Evolutionary conservation across 2,797 vertebrate species (phyloP), one percentile per base, ranked within the genome.

Genomic region (Alcedo quadribrachys): DNA sequence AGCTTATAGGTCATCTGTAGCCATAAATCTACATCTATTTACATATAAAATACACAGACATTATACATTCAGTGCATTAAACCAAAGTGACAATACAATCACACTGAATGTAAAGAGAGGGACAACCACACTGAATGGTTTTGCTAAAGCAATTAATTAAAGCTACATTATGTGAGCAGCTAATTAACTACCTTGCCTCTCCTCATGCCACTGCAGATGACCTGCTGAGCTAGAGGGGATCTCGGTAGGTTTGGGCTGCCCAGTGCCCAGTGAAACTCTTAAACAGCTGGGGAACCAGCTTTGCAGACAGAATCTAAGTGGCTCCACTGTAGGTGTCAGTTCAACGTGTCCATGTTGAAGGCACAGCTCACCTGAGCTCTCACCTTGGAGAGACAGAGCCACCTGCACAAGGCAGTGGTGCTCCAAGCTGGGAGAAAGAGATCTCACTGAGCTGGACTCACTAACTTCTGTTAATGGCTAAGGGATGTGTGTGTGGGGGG

Each of bases 21-120:
- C 32, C 68, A 89, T 84, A 93, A 81, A 93, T 87, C 85, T 89
- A 51, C 82, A 95, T 86, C 40, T 57, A 89, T 93, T 95, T 91
- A 86, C 89, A 92, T 84, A 60, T 15, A 86, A 90, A 58, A 73
- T 9, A 40, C 9, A 63, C 2, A 12, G n/a, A 68, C 21, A 67
- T 9, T 18, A 20, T 42, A 62, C 45, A 92, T 74, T 77, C 81
- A 58, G 43, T 51, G 55, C 24, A 46, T 91, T 75, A 89, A 87
- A 82, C 63, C 37, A 28, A 79, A 79, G 65, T 50, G 81, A 27
- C 37, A 40, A 48, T 53, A 62, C 42, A 60, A 89, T 83, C 48
- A 57, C 15, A 70, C 54, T 35, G 73, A 91, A 79, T 45, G 35
- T 55, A 86, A 67, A 9, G 11, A 78, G 77, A 81, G 35, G 57